phyloP scores from a whole-genome alignment of 1,140 invertebrate genomes.

The Coboldia fuscipes region DNA sequence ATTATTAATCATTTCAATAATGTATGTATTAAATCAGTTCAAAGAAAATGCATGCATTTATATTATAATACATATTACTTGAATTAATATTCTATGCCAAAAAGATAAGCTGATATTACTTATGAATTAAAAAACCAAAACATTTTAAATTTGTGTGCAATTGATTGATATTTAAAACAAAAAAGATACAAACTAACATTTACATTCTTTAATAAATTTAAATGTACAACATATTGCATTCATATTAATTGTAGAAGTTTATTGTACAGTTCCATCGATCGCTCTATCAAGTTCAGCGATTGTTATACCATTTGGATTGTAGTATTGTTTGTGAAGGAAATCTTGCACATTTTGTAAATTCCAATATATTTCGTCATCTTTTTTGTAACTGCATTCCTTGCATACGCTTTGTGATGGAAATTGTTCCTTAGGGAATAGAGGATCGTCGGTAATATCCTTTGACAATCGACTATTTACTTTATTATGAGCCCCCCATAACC shows the following conservation, averaged over 20 bases:
- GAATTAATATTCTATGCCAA: no score
- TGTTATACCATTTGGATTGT: conserved; percentile 40
- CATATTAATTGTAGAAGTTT: conserved; percentile 12
- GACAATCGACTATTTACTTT: conserved; percentile 73
- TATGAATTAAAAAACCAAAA: no score
- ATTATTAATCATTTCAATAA: no score
- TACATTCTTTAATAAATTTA: no score
- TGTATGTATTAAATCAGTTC: no score
- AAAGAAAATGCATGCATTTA: no score
- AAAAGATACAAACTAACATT: no score
- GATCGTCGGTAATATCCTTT: conserved; percentile 78
- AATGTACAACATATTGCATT: conserved; percentile 14
- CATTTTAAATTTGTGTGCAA: no score
- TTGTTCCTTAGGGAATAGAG: conserved; percentile 68
- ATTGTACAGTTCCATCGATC: conserved; percentile 14
- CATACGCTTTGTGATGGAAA: conserved; percentile 60
- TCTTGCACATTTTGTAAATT: background rate
- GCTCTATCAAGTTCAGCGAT: conserved; percentile 49
- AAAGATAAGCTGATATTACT: no score
- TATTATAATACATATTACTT: no score
- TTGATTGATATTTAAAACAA: no score
- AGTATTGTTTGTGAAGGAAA: conserved; percentile 5
- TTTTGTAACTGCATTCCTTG: conserved; percentile 40
- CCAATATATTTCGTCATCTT: background rate
- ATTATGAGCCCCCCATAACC: conserved; percentile 92